These are phyloP conservation scores for Anisognathus igniventris DNA, from an alignment of 2,797 vertebrate genomes.

Conservation along the genomic window DNA sequence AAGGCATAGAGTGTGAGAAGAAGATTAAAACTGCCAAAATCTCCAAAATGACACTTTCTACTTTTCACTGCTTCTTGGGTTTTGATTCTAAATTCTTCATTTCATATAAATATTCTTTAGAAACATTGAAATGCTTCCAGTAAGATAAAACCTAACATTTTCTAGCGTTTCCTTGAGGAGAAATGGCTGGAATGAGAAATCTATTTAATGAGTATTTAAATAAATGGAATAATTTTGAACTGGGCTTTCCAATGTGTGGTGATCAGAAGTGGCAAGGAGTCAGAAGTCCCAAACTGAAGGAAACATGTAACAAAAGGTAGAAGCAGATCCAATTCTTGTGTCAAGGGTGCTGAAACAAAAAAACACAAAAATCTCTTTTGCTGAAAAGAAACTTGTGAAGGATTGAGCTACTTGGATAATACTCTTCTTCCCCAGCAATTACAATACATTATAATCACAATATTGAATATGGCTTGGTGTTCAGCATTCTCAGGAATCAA, in stretches of 20 bases:
- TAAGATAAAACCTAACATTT: not conserved
- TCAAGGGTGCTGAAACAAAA: not conserved
- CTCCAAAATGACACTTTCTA: not conserved
- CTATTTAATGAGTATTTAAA: not conserved
- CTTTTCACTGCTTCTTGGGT: not conserved
- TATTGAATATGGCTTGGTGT: not conserved
- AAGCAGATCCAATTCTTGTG: not conserved
- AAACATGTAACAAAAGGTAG: not conserved
- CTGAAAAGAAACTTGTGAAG: not conserved
- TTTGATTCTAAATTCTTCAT: not conserved
- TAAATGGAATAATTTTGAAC: not conserved
- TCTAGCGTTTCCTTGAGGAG: not conserved
- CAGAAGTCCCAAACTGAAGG: not conserved
- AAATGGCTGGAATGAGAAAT: not conserved
- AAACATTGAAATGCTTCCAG: not conserved
- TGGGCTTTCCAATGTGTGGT: not conserved
- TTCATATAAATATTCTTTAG: not conserved
- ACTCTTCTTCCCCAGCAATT: not conserved
- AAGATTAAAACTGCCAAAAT: not conserved
- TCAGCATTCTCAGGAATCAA: not conserved
- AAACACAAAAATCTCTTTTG: not conserved
- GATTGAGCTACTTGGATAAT: not conserved
- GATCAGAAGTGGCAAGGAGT: not conserved
- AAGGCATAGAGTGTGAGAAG: not conserved
- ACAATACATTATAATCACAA: not conserved